Base-by-base conservation (phyloP, 2,888 invertebrate genomes). In the Diplolepis rosae region DNA sequence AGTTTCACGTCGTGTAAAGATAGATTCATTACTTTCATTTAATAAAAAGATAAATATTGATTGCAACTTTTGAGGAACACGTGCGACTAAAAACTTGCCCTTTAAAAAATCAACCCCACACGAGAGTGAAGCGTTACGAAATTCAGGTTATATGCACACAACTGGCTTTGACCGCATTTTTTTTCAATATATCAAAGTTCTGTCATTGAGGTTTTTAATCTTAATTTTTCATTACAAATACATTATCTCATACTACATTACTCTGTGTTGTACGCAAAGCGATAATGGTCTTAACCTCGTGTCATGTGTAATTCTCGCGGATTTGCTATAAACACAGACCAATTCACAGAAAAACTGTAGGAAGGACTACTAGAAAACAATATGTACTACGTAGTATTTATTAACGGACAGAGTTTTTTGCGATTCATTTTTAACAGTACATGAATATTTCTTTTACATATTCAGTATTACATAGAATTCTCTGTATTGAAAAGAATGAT, bases 211-310 rank as follows among this genome's bases (percentile, higher is more conserved):
- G n/a, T n/a, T n/a, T n/a, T n/a, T n/a, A n/a, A n/a, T n/a, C n/a
- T n/a, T n/a, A n/a, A n/a, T n/a, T n/a, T n/a, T n/a, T n/a, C n/a
- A n/a, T n/a, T n/a, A n/a, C n/a, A n/a, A n/a, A n/a, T n/a, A n/a
- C n/a, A n/a, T n/a, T n/a, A n/a, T n/a, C n/a, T n/a, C n/a, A n/a
- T n/a, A n/a, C n/a, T n/a, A n/a, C n/a, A n/a, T n/a, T n/a, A n/a
- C n/a, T n/a, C n/a, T n/a, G n/a, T n/a, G n/a, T n/a, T n/a, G n/a
- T n/a, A n/a, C n/a, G n/a, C n/a, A n/a, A n/a, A 69, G 24, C 30
- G 69, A 35, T 69, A 71, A 28, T 71, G 73, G 69, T 73, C 73
- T 73, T 73, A 69, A 73, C 73, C 73, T 66, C 50, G 27, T 27
- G 50, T 24, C 50, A 22, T n/a, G n/a, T 15, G 45, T 45, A 22